phyloP scores from a whole-genome alignment of 2,113 vertebrate genomes.

The Zosterops pallidus region DNA sequence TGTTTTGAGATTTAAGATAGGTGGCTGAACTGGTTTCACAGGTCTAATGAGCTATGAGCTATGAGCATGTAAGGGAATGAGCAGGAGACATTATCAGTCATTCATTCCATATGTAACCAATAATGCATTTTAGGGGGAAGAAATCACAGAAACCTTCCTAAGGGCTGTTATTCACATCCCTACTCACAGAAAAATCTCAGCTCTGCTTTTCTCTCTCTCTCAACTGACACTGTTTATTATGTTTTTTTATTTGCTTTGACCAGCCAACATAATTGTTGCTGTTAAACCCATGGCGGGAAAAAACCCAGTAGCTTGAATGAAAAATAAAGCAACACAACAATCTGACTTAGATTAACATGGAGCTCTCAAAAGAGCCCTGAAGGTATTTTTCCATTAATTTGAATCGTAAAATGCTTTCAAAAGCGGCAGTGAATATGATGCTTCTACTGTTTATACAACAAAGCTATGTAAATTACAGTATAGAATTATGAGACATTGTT shows the following conservation, averaged over 20 bases:
- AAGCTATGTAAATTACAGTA: not conserved
- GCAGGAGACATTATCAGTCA: constrained; percentile 18
- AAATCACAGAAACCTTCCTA: constrained; percentile 12
- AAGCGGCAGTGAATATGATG: not conserved
- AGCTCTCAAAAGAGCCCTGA: not conserved
- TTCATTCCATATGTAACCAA: not conserved
- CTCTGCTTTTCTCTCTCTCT: not conserved
- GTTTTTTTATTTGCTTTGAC: constrained; percentile 14
- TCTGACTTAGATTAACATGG: not conserved
- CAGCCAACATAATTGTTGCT: not conserved
- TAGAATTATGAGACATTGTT: not conserved
- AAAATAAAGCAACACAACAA: not conserved
- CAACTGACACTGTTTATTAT: not conserved
- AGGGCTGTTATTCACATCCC: not conserved
- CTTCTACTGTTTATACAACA: not conserved
- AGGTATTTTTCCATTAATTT: not conserved
- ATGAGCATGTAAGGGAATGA: not conserved
- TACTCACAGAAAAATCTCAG: not conserved
- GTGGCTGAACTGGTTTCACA: constrained; percentile 30
- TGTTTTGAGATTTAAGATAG: constrained; percentile 37
- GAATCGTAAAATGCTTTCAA: not conserved
- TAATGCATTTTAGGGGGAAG: not conserved
- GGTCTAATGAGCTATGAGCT: constrained; percentile 10
- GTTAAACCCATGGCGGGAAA: not conserved
- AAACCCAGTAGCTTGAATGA: not conserved